Conservation (phyloP, 2,113 vertebrate genomes). For the Microtus montanus region DNA sequence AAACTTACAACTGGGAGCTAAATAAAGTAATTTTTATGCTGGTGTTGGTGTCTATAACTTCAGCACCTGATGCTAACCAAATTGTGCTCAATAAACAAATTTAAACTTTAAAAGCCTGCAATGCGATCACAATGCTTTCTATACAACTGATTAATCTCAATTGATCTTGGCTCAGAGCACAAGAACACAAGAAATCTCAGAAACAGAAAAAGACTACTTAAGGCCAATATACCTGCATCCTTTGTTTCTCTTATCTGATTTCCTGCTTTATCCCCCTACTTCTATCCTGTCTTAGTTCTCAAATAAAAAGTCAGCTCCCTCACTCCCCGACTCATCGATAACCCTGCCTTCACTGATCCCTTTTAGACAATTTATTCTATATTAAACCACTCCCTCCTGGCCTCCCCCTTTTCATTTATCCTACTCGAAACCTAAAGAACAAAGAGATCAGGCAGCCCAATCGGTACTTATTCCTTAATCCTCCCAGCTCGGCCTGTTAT, state of each 20-base stretch:
- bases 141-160: constrained; percentile 86
- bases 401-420: constrained; percentile 73
- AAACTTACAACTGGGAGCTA: constrained; percentile 89
- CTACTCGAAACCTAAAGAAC: constrained; percentile 76
- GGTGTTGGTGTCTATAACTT: constrained; percentile 86
- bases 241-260: constrained; percentile 80
- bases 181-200: constrained; percentile 82
- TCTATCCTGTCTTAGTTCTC: constrained; percentile 69
- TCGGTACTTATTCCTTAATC: constrained; percentile 76
- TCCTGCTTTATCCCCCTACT: constrained; percentile 69
- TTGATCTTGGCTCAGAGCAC: constrained; percentile 84
- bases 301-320: constrained; percentile 78
- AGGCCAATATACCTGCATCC: constrained; percentile 67
- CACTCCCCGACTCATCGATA: constrained; percentile 61
- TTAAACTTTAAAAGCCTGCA: constrained; percentile 86
- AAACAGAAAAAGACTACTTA: constrained; percentile 80
- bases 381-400: constrained; percentile 78
- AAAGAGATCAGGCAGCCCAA: constrained; percentile 74
- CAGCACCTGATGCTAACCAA: constrained; percentile 87
- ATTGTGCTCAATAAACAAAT: constrained; percentile 89
- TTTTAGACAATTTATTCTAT: constrained; percentile 82
- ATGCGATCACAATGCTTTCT: constrained; percentile 83
- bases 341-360: constrained; percentile 75
- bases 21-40: constrained; percentile 91
- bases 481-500: constrained; percentile 60